Conservation (phyloP, 2,113 vertebrate genomes). For the Ceuthmochares aereus region DNA sequence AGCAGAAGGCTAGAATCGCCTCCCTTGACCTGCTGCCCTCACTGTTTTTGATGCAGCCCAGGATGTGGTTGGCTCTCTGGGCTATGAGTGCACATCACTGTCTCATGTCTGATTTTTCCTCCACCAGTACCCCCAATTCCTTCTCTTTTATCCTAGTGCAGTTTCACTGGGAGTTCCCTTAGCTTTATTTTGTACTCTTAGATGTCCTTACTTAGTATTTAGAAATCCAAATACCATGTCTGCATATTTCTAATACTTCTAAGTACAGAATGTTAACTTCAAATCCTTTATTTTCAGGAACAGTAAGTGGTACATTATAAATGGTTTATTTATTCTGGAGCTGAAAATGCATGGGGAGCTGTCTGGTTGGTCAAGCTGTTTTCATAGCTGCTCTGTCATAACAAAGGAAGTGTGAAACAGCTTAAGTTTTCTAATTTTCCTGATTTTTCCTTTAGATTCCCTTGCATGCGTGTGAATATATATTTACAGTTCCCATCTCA, state of each 20-base stretch:
- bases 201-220: background rate
- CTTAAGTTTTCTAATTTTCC: background rate
- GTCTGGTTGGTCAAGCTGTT: background rate
- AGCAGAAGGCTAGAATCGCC: background rate
- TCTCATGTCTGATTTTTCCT: no score
- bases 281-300: background rate
- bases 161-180: background rate
- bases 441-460: background rate
- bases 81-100: no score
- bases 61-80: no score
- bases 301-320: background rate
- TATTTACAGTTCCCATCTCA: background rate
- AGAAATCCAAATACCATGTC: background rate
- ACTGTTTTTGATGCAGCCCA: background rate
- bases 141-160: background rate
- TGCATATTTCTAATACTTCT: background rate
- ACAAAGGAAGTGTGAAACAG: background rate
- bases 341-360: background rate
- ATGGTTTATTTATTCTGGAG: background rate
- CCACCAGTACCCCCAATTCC: background rate
- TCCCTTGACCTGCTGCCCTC: background rate
- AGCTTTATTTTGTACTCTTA: background rate
- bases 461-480: rapidly evolving
- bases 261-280: background rate
- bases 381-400: background rate